A percentile compares a stretch with the other conserved stretches of the same genome.
Conservation (phyloP, 2,797 vertebrate genomes). For the Numenius phaeopus region DNA sequence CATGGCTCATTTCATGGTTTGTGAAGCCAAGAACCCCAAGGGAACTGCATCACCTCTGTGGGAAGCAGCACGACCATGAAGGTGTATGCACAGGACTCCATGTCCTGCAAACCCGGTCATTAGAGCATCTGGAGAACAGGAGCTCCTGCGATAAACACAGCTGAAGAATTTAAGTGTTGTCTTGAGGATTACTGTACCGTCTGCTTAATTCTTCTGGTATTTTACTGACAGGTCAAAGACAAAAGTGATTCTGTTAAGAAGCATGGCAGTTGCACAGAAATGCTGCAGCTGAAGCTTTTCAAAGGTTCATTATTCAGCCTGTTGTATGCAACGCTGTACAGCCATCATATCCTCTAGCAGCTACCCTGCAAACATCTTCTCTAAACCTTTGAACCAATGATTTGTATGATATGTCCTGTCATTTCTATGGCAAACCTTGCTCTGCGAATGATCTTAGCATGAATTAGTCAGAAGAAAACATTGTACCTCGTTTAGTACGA, state of each 20-base stretch:
- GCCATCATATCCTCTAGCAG: neutral
- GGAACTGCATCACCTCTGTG: neutral
- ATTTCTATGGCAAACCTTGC: neutral
- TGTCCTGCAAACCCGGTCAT: neutral
- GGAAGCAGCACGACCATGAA: neutral
- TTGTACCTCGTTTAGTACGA: neutral
- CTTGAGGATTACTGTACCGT: neutral
- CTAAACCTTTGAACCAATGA: neutral
- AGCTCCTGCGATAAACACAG: neutral
- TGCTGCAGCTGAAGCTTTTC: neutral
- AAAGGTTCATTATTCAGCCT: neutral
- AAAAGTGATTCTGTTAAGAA: constrained; percentile 8
- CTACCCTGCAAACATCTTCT: neutral
- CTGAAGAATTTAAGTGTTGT: neutral
- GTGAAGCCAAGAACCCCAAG: neutral
- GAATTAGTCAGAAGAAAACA: neutral
- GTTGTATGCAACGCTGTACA: neutral
- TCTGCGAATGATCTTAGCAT: neutral
- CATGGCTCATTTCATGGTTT: neutral
- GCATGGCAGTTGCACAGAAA: neutral
- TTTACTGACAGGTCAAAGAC: constrained; percentile 33
- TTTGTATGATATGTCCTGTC: neutral
- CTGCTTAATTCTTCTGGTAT: constrained; percentile 22
- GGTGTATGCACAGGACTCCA: rapidly evolving
- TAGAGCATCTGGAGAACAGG: neutral